Percentiles rank a stretch among this genome's conserved stretches.
These are phyloP conservation scores for Sebastes glaucus DNA, from an alignment of 2,797 vertebrate species.

Conservation along the genomic window DNA sequence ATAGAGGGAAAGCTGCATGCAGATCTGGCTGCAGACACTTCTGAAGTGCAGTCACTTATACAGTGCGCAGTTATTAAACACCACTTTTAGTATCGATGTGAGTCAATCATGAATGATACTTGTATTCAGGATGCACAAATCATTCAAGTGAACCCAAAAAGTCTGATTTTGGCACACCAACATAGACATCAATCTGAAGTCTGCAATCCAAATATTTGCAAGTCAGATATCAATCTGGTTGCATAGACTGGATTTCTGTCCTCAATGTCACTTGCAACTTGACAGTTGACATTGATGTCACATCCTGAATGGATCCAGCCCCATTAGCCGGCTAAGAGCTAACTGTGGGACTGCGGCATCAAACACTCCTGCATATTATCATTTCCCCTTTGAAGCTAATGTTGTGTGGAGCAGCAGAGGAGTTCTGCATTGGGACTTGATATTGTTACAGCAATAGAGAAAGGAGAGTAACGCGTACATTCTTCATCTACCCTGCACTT, in stretches of 20 bases:
- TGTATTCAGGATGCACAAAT: background rate
- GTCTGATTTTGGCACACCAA: background rate
- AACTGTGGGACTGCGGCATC: conserved; percentile 30
- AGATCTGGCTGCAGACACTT: background rate
- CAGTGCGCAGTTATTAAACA: background rate
- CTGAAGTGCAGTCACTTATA: background rate
- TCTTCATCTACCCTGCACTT: background rate
- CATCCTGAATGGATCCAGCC: conserved; percentile 1
- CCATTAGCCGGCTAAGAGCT: conserved; percentile 15
- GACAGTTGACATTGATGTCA: conserved; percentile 18
- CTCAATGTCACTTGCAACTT: background rate
- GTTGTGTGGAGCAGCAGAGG: conserved; percentile 24
- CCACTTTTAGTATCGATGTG: background rate
- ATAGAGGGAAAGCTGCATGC: background rate
- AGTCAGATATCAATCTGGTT: background rate
- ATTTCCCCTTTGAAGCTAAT: conserved; percentile 33
- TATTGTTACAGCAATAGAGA: conserved; percentile 12
- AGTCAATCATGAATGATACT: background rate
- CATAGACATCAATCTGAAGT: background rate
- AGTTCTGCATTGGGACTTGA: conserved; percentile 1
- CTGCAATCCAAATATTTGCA: background rate
- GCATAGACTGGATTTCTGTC: background rate
- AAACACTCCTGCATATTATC: conserved; percentile 32
- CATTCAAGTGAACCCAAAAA: background rate
- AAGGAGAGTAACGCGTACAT: background rate